Conservation (phyloP, 2,888 invertebrate genomes). For the Hymenopus coronatus region DNA sequence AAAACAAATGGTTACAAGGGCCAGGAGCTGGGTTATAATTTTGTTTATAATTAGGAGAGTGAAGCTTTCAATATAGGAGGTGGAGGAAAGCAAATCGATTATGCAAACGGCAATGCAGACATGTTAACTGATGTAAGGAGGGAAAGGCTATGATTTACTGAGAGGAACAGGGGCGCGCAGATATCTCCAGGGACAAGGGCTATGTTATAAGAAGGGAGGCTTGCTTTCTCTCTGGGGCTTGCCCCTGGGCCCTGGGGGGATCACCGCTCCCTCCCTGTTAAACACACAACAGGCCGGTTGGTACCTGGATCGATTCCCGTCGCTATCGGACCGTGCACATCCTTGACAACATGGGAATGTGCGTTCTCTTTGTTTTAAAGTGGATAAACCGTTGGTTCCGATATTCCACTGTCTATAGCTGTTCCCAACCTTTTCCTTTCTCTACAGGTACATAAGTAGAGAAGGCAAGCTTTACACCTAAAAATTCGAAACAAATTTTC, state of each 20-base stretch:
- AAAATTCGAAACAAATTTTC: too few species aligned
- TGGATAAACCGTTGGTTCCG: background rate
- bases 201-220: constrained; percentile 21
- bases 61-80: background rate
- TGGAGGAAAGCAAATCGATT: background rate
- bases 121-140: background rate
- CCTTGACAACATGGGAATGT: background rate
- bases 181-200: constrained; percentile 13
- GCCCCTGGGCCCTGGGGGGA: background rate
- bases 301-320: background rate
- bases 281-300: background rate
- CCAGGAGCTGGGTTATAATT: too few species aligned
- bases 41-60: background rate
- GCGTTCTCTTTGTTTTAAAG: background rate
- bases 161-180: constrained; percentile 8
- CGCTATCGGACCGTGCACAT: background rate
- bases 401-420: too few species aligned
- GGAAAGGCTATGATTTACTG: background rate
- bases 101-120: background rate
- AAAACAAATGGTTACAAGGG: too few species aligned
- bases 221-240: background rate
- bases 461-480: too few species aligned
- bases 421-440: too few species aligned
- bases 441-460: too few species aligned
- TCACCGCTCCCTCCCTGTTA: background rate